Percentiles rank a stretch among this genome's conserved stretches.
Evolutionary conservation across 2,797 vertebrate genomes (phyloP).

Genomic region (Danionella dracula): DNA sequence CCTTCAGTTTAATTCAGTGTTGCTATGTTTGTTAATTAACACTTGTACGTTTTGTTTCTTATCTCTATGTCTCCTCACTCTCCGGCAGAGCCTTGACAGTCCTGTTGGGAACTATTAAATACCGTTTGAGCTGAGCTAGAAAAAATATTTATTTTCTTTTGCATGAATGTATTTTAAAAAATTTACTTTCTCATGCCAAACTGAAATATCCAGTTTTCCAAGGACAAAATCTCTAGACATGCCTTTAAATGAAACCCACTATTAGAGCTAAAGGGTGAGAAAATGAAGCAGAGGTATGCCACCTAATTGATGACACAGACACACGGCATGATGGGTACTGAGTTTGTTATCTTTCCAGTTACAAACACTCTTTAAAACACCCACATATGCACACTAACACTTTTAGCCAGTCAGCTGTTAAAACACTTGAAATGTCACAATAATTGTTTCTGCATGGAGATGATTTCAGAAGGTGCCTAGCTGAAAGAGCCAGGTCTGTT

Average conservation of each 20-base stretch:
- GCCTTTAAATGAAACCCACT: not conserved
- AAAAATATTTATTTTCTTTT: not conserved
- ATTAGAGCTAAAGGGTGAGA: conserved; percentile 10
- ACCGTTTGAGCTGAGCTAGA: not conserved
- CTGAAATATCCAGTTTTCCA: conserved; percentile 1
- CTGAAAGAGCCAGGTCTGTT: conserved; percentile 52
- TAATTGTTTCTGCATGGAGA: conserved; percentile 67
- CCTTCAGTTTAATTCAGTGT: too few species aligned
- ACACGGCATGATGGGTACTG: conserved; percentile 12
- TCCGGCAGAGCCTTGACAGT: too few species aligned
- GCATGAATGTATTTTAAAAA: too few species aligned
- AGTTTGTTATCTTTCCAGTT: conserved; percentile 10
- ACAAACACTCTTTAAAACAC: conserved; percentile 5
- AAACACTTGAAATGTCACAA: conserved; percentile 61
- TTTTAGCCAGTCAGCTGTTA: conserved; percentile 62
- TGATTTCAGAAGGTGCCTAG: conserved; percentile 61
- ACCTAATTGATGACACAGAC: conserved; percentile 2
- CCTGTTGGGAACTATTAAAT: too few species aligned
- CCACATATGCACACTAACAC: conserved; percentile 5
- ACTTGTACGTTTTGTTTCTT: too few species aligned
- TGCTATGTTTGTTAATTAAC: too few species aligned
- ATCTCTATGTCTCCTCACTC: too few species aligned
- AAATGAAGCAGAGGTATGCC: conserved; percentile 9
- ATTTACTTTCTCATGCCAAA: too few species aligned
- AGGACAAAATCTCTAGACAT: conserved; percentile 1